A percentile compares a stretch with the other conserved stretches of the same genome.
These are phyloP conservation scores for Schmidtea mediterranea DNA, from an alignment of 1,140 invertebrate genomes.

Conservation along the genomic window DNA sequence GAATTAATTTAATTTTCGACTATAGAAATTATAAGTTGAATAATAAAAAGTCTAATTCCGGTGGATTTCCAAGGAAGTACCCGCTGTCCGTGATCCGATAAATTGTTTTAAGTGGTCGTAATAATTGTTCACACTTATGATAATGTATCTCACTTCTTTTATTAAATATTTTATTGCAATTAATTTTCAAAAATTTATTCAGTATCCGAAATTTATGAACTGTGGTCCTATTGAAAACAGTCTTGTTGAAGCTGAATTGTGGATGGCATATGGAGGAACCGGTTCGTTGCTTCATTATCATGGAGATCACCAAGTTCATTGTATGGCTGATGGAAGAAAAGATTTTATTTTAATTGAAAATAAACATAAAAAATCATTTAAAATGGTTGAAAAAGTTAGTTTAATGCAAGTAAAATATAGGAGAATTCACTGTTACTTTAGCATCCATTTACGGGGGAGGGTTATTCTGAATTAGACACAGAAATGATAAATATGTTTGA, in stretches of 20 bases:
- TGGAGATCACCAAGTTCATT: constrained; percentile 22
- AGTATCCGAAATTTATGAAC: constrained; percentile 16
- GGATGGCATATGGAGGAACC: constrained; percentile 24
- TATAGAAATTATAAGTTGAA: no score
- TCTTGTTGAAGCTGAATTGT: constrained; percentile 18
- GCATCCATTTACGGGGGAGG: constrained; percentile 14
- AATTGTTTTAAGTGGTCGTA: no score
- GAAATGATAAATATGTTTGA: constrained; percentile 22
- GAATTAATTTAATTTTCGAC: no score
- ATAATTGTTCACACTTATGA: no score
- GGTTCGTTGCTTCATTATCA: constrained; percentile 19
- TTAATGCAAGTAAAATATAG: background rate
- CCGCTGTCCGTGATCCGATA: no score
- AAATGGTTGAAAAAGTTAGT: constrained; percentile 15
- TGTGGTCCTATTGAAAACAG: constrained; percentile 17
- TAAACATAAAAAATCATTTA: constrained; percentile 15
- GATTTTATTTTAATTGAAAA: constrained; percentile 22
- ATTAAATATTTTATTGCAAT: no score
- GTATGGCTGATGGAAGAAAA: constrained; percentile 21
- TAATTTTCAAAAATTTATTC: background rate
- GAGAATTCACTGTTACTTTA: constrained; percentile 9
- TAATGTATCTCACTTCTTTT: no score
- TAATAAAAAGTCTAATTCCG: no score
- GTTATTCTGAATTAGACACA: constrained; percentile 19
- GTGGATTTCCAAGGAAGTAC: no score